Evolutionary conservation across 2,888 invertebrate species (phyloP), one percentile per base, ranked within the genome.

Genomic region (Gortyna flavago): DNA sequence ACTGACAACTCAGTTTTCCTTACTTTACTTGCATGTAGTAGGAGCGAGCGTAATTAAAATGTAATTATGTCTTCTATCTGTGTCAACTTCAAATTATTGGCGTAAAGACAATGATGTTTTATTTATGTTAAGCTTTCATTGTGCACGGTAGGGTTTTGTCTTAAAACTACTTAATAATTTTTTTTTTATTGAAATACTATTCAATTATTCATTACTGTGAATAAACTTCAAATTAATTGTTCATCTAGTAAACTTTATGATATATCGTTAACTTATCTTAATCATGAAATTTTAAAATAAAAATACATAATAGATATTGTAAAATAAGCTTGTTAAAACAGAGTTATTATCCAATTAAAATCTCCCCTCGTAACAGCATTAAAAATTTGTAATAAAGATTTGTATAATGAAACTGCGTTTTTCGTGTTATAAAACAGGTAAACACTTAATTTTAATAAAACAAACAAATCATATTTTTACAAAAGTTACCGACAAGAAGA

Each of bases 41-140:
- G 35, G 68, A 69, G 44, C 21, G 71, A 32, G 18, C 11, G 71
- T 79, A 90, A 78, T 90, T 90, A 88, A 86, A 75, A 83, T 79
- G 83, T 88, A 84, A 87, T 88, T 83, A 65, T 83, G 48, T 83
- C 66, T 38, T 82, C 69, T 83, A 48, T 83, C 66, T 38, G 21
- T 62, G 71, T 78, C 67, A 71, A 71, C 61, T 83, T 79, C 71
- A 81, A 80, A 79, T 67, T 79, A 81, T 83, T 79, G 84, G 57
- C 84, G 38, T 48, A 21, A 29, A 67, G 32, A 71, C 61, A 67
- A 57, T 57, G 66, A 54, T 62, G 61, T 67, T 67, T 83, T 71
- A 78, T 80, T 80, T 61, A 66, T 71, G 35, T 70, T 44, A 38
- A 48, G 18, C 38, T 35, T n/a, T 70, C 54, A 83, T 70, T 83